A percentile compares a stretch with the other conserved stretches of the same genome.
Evolutionary conservation across 2,113 vertebrate species (phyloP).

Genomic region (Tyrannus savana): DNA sequence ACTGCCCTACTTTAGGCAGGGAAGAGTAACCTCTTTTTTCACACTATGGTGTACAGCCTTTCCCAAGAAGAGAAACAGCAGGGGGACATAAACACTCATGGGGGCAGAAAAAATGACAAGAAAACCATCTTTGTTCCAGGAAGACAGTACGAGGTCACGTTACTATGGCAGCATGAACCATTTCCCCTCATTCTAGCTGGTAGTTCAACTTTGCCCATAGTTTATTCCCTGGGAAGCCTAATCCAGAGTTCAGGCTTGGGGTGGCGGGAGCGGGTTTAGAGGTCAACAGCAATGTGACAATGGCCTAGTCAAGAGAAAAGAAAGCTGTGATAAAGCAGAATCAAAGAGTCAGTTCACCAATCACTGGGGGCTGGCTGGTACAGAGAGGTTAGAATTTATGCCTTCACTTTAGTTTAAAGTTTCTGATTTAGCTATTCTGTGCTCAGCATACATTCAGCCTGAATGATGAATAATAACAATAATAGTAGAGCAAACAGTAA

Average conservation of each 20-base stretch:
- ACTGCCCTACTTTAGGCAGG: not conserved
- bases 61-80: slow-evolving; percentile 25
- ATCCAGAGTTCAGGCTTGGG: slow-evolving; percentile 77
- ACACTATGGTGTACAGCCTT: not conserved
- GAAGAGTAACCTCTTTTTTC: not conserved
- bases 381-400: slow-evolving; percentile 12
- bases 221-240: slow-evolving; percentile 74
- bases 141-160: slow-evolving; percentile 72
- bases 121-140: slow-evolving; percentile 79
- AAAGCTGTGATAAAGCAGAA: slow-evolving; percentile 68
- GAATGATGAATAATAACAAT: not conserved
- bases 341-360: slow-evolving; percentile 67
- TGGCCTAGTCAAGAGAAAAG: slow-evolving; percentile 77
- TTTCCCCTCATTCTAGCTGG: slow-evolving; percentile 63
- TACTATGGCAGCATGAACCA: slow-evolving; percentile 78
- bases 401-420: not conserved
- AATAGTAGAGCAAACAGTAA: not conserved
- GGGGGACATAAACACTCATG: slow-evolving; percentile 53
- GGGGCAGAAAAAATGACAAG: slow-evolving; percentile 73
- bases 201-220: slow-evolving; percentile 59
- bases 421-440: slow-evolving; percentile 20
- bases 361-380: not conserved
- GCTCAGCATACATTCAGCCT: not conserved
- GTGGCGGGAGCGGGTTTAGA: slow-evolving; percentile 74
- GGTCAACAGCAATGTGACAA: slow-evolving; percentile 85